Percentiles rank a stretch among this genome's conserved stretches.
Evolutionary conservation across 2,797 vertebrate species (phyloP).

Genomic region (Dipus sagitta): DNA sequence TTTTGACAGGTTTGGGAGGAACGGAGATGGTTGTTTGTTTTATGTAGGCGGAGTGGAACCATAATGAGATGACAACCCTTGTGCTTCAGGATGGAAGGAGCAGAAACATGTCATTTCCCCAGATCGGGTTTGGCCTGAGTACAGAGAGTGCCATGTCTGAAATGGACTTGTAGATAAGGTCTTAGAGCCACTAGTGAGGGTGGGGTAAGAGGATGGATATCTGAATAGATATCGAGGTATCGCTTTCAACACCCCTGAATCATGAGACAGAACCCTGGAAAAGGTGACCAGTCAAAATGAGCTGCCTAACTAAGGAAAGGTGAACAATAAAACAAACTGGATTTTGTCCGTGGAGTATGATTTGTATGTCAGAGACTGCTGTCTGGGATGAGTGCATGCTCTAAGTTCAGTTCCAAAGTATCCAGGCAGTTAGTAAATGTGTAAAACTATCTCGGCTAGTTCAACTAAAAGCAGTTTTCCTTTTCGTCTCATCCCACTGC

Average conservation of each 20-base stretch:
- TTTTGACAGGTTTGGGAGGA: not conserved
- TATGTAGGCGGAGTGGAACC: not conserved
- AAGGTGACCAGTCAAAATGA: not conserved
- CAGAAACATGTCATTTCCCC: not conserved
- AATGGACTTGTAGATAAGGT: not conserved
- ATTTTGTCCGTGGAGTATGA: not conserved
- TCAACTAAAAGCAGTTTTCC: not conserved
- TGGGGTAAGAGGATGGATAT: not conserved
- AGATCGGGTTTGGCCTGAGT: not conserved
- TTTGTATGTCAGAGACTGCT: not conserved
- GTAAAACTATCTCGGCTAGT: not conserved
- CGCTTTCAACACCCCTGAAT: not conserved
- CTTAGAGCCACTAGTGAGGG: not conserved
- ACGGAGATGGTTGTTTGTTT: not conserved
- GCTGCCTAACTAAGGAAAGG: not conserved
- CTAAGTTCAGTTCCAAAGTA: not conserved
- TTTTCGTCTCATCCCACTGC: conserved; percentile 8
- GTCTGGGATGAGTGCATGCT: not conserved
- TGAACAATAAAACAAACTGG: not conserved
- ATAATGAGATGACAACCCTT: not conserved
- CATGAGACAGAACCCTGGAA: not conserved
- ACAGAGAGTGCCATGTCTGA: not conserved
- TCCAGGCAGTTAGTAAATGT: not conserved
- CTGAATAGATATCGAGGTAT: not conserved
- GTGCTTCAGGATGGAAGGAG: not conserved